These are phyloP conservation scores for Xyrichtys novacula DNA, from an alignment of 2,797 vertebrate species.

Conservation along the genomic window DNA sequence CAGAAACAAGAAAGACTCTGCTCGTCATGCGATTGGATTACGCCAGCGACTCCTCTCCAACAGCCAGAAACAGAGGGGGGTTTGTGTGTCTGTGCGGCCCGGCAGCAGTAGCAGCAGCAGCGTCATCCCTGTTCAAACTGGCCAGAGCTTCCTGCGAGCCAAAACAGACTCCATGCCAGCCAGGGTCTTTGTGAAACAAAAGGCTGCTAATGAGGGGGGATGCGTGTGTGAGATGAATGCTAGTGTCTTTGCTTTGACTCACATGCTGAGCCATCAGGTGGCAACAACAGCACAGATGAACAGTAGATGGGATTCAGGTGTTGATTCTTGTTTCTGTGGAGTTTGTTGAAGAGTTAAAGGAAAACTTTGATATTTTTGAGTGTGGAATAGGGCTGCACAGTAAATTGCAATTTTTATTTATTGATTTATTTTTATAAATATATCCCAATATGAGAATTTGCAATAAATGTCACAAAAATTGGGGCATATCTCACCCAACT, in stretches of 20 bases:
- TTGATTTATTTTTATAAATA: no score
- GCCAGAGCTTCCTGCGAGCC: constrained; percentile 10
- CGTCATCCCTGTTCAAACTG: constrained; percentile 3
- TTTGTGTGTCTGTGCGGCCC: constrained; percentile 22
- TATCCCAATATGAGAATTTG: no score
- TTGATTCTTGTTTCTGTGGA: not conserved
- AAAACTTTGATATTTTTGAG: not conserved
- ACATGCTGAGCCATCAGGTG: not conserved
- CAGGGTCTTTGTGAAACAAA: constrained; percentile 32
- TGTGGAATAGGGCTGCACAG: no score
- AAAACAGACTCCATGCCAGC: constrained; percentile 42
- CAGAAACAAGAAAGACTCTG: not conserved
- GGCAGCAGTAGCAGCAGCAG: not conserved
- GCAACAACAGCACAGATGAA: not conserved
- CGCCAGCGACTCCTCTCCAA: not conserved
- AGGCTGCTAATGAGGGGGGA: constrained; percentile 49
- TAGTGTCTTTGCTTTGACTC: constrained; percentile 33
- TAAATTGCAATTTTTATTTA: no score
- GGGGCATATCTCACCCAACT: no score
- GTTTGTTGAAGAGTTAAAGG: not conserved
- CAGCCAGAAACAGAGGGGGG: constrained; percentile 14
- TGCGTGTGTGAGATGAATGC: constrained; percentile 40
- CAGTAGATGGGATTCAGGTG: not conserved
- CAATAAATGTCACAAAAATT: no score
- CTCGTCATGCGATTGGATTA: constrained; percentile 14